Evolutionary conservation across 2,113 vertebrate species (phyloP).

Genomic region (Corythoichthys intestinalis): DNA sequence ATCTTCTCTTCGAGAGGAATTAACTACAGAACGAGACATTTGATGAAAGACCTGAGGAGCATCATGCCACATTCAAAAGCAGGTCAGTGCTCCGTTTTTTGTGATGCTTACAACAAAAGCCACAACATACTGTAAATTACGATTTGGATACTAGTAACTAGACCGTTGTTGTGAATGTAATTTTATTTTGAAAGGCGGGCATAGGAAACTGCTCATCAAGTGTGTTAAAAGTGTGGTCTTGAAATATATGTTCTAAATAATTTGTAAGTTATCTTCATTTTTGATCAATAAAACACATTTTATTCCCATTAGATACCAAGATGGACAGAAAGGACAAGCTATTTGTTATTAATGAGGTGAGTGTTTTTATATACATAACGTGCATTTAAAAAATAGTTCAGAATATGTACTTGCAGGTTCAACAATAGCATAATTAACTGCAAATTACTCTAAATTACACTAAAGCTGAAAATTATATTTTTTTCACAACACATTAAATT

Average conservation of each 20-base stretch:
- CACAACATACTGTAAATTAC: background rate
- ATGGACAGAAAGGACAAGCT: constrained; percentile 98
- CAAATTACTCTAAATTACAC: no score
- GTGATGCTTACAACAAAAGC: background rate
- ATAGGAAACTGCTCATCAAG: background rate
- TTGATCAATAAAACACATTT: background rate
- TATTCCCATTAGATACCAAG: constrained; percentile 83
- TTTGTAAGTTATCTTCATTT: background rate
- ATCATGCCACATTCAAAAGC: constrained; percentile 97
- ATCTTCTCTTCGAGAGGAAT: constrained; percentile 97
- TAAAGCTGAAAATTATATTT: no score
- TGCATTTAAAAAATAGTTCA: background rate
- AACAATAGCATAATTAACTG: no score
- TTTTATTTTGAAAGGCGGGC: background rate
- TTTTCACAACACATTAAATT: no score
- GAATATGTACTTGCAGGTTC: background rate
- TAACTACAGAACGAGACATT: constrained; percentile 90
- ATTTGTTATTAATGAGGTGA: constrained; percentile 94
- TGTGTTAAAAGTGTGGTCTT: background rate
- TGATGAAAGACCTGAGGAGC: constrained; percentile 91
- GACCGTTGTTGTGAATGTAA: background rate
- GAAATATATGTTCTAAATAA: background rate
- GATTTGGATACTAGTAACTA: background rate
- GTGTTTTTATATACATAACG: constrained; percentile 1
- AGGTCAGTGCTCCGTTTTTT: constrained; percentile 63